Conservation (phyloP, 2,113 vertebrate genomes). For the Promerops cafer region DNA sequence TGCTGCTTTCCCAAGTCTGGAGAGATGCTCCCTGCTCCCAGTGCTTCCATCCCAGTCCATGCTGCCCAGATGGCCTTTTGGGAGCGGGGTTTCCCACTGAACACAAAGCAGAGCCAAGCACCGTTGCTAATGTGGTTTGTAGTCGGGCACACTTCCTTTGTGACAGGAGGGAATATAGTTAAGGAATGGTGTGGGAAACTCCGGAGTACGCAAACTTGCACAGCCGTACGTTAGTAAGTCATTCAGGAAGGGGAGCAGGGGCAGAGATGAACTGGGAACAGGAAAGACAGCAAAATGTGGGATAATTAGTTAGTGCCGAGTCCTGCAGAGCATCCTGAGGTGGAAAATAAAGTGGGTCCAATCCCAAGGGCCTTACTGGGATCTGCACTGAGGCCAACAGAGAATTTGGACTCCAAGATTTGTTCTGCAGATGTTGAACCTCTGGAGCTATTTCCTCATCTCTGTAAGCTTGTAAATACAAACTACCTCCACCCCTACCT, state of each 20-base stretch:
- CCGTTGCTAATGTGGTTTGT: slow-evolving; percentile 75
- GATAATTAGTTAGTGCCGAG: rapidly evolving
- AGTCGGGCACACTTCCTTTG: slow-evolving; percentile 83
- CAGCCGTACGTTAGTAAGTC: neutral
- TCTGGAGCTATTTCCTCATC: neutral
- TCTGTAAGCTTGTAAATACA: neutral
- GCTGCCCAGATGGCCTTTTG: slow-evolving; percentile 84
- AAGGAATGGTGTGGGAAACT: slow-evolving; percentile 77
- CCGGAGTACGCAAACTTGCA: neutral
- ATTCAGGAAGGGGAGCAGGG: neutral
- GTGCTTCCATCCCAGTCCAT: neutral
- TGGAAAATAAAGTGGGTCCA: neutral
- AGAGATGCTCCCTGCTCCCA: neutral
- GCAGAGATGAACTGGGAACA: neutral
- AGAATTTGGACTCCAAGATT: neutral
- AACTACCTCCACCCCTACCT: rapidly evolving
- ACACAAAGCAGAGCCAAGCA: slow-evolving; percentile 75
- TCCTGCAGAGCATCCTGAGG: neutral
- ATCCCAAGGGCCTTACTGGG: neutral
- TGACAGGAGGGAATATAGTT: slow-evolving; percentile 62
- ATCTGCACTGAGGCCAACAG: neutral
- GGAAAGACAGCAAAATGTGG: neutral
- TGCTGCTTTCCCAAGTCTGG: neutral
- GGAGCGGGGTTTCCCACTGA: slow-evolving; percentile 66
- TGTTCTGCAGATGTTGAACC: neutral